Conservation (phyloP, 2,797 vertebrate genomes). For the Sardinella longiceps region DNA sequence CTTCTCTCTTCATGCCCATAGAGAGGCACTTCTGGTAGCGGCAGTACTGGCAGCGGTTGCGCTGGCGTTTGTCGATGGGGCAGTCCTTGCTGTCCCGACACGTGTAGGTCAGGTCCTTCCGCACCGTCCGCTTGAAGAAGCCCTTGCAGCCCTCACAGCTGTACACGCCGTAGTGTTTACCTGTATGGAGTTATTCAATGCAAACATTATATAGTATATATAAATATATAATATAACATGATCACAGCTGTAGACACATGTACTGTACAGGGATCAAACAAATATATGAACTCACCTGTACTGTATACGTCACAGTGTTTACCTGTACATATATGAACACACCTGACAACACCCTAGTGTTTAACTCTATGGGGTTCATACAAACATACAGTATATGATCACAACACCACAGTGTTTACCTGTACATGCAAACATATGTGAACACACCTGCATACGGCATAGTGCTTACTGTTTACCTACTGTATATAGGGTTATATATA, state of each 20-base stretch:
- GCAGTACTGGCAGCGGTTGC: slow-evolving; percentile 99
- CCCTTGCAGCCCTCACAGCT: slow-evolving; percentile 78
- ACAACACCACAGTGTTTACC: no score
- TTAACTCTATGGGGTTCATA: slow-evolving; percentile 63
- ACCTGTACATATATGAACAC: slow-evolving; percentile 73
- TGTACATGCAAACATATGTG: no score
- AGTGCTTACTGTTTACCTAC: no score
- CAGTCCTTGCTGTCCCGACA: slow-evolving; percentile 96
- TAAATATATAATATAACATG: no score
- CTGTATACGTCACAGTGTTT: slow-evolving; percentile 61
- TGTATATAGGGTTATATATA: no score
- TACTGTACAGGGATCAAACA: no score
- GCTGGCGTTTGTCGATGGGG: slow-evolving; percentile 98
- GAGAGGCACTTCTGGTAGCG: slow-evolving; percentile 96
- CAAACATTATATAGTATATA: no score
- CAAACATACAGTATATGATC: no score
- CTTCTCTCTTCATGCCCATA: slow-evolving; percentile 98
- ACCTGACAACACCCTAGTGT: slow-evolving; percentile 60
- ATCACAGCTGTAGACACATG: no score
- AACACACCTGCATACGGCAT: no score
- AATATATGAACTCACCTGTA: no score
- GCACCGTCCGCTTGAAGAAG: slow-evolving; percentile 97
- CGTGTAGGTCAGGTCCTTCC: slow-evolving; percentile 99
- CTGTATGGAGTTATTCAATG: slow-evolving; percentile 68
- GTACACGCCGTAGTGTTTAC: slow-evolving; percentile 60